These are phyloP conservation scores for Ceraclea dissimilis DNA, from an alignment of 2,888 invertebrate genomes.

Conservation along the genomic window DNA sequence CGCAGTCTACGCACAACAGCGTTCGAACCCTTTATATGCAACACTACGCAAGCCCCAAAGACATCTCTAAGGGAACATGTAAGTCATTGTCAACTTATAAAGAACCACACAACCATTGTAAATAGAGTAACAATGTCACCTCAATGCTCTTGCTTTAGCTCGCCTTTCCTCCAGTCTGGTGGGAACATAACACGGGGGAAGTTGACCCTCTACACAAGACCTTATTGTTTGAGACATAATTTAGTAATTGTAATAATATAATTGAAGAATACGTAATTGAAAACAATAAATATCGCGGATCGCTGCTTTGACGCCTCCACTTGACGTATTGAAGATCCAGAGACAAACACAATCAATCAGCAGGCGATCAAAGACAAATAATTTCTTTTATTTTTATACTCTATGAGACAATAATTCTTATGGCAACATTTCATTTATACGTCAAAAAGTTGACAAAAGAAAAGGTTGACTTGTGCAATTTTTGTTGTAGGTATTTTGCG, in stretches of 20 bases:
- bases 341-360: not conserved
- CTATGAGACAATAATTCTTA: no score
- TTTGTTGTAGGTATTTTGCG: no score
- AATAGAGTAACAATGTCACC: slow-evolving; percentile 31
- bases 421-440: no score
- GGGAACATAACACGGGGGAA: slow-evolving; percentile 69
- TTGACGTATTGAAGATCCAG: not conserved
- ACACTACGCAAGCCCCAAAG: no score
- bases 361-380: not conserved
- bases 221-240: slow-evolving; percentile 68
- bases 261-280: not conserved
- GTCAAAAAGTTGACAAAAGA: no score
- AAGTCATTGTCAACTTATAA: no score
- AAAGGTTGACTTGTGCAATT: no score
- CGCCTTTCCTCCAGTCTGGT: slow-evolving; percentile 67
- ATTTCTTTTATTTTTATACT: no score
- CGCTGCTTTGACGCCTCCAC: not conserved
- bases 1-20: no score
- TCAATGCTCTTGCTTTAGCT: slow-evolving; percentile 55
- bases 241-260: slow-evolving; percentile 9
- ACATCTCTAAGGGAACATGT: no score
- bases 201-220: slow-evolving; percentile 62
- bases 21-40: no score
- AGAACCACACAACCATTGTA: no score
- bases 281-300: not conserved